Evolutionary conservation across 2,888 invertebrate species (phyloP), one percentile per base, ranked within the genome.

Genomic region (Brenthis hecate): DNA sequence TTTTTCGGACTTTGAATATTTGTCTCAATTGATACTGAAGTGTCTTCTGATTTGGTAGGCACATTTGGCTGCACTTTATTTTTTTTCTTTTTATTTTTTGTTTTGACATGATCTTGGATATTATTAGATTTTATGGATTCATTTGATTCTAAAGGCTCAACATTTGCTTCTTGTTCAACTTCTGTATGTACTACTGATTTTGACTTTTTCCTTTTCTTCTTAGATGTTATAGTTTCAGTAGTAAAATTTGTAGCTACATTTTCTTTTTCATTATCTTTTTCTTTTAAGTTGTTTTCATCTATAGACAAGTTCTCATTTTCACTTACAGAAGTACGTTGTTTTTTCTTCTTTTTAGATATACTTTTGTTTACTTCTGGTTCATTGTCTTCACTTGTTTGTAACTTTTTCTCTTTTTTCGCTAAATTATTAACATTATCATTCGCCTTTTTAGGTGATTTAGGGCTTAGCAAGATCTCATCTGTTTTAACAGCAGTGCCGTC

Each of bases 281-380:
- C 63, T n/a, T 50, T n/a, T 61, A 51, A 61, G 13, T 57, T 61
- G 51, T 66, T 50, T 54, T 61, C 23, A 60, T 32, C 32, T n/a
- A 13, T 11, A 48, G 28, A 3, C 47, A 68, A 51, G 16, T 48
- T 47, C 51, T 61, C 60, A 14, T 54, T 62, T 56, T 66, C 43
- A 36, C 13, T 43, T 13, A 73, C 74, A 23, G 74, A 72, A 53
- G 76, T 72, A 0, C 73, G 71, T 32, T 69, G 76, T 0, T 66
- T 74, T 68, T 62, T 69, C 36, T 65, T 69, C 36, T 66, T 66
- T 66, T 66, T 63, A 48, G 48, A 23, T 4, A 81, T 82, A 47
- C 56, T 81, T 74, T 84, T 81, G 73, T 81, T 81, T 13, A 65
- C 68, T 36, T 69, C 70, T 57, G 78, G 77, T 5, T 75, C 73